These are phyloP conservation scores for Lepidochitona cinerea DNA, from an alignment of 2,888 invertebrate genomes.

Conservation along the genomic window DNA sequence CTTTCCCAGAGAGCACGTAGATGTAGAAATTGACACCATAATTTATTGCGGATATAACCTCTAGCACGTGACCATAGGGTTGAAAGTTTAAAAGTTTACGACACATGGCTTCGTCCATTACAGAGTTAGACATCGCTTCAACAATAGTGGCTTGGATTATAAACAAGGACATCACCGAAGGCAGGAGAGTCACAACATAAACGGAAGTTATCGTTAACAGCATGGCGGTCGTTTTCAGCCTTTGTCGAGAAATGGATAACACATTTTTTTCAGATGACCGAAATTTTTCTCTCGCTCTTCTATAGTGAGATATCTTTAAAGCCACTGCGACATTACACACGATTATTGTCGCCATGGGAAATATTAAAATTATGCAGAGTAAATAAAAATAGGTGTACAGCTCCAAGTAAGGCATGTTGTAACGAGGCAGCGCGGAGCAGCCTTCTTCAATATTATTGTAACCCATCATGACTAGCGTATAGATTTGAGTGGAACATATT, in stretches of 20 bases:
- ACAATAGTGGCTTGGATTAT: neutral
- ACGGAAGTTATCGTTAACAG: neutral
- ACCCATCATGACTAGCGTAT: neutral
- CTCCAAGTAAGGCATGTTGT: neutral
- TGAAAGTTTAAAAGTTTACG: neutral
- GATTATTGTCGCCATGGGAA: neutral
- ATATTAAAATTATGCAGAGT: neutral
- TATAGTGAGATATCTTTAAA: neutral
- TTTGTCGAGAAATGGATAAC: neutral
- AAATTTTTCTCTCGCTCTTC: neutral
- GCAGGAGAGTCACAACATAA: neutral
- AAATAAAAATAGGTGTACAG: neutral
- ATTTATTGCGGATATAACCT: neutral
- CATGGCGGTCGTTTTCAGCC: neutral
- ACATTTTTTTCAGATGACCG: neutral
- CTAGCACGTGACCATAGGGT: neutral
- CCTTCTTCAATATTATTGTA: neutral
- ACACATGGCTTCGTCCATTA: neutral
- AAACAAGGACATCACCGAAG: neutral
- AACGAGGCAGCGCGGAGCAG: neutral
- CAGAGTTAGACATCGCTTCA: too few species aligned
- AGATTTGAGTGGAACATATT: neutral
- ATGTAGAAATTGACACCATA: constrained; percentile 10
- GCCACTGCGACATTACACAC: neutral
- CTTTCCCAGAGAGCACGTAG: neutral